phyloP scores from a whole-genome alignment of 2,113 vertebrate genomes.

The Hypocryptadius cinnamomeus region DNA sequence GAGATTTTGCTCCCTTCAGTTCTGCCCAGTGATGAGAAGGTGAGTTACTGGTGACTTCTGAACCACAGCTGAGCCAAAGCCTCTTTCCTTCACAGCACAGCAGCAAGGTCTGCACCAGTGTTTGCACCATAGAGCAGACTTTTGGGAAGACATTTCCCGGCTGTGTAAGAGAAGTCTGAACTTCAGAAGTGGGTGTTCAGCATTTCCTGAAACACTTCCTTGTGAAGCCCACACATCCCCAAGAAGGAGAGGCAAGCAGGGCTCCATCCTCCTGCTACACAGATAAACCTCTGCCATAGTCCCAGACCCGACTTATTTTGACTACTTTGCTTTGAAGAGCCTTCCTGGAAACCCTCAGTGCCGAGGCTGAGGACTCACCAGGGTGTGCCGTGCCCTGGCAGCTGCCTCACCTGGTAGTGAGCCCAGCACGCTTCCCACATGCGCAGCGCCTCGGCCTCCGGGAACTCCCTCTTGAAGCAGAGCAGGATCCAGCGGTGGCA shows the following conservation, averaged over 20 bases:
- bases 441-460: slow-evolving; percentile 87
- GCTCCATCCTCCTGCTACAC: background rate
- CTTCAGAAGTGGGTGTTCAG: background rate
- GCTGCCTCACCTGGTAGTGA: background rate
- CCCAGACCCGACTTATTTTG: background rate
- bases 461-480: slow-evolving; percentile 97
- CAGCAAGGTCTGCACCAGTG: background rate
- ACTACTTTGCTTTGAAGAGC: background rate
- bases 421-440: slow-evolving; percentile 99
- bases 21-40: background rate
- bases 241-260: background rate
- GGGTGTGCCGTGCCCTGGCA: rapidly evolving
- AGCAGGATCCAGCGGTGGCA: slow-evolving; percentile 98
- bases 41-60: background rate
- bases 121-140: background rate
- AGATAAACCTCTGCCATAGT: background rate
- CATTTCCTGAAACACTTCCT: background rate
- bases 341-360: rapidly evolving
- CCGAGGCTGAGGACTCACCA: background rate
- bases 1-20: background rate
- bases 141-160: background rate
- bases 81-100: background rate
- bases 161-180: background rate
- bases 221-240: background rate
- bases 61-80: background rate